These are phyloP conservation scores for Aptenodytes forsteri DNA, from an alignment of 2,113 vertebrate genomes.

Conservation along the genomic window DNA sequence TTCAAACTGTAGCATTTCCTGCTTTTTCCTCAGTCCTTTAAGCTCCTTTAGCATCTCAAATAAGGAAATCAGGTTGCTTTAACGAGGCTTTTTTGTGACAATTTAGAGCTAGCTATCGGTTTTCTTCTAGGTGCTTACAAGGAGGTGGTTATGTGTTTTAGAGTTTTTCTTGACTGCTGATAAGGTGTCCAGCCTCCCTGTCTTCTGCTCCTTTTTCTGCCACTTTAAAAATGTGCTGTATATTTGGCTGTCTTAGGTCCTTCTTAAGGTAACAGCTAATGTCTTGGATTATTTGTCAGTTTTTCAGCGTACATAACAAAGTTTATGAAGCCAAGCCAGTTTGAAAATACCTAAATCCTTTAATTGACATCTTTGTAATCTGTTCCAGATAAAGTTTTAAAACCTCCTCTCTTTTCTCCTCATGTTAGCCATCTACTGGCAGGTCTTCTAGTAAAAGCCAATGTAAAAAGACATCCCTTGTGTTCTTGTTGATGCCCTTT, in stretches of 20 bases:
- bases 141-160: neutral
- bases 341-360: neutral
- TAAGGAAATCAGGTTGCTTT: neutral
- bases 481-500: neutral
- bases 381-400: neutral
- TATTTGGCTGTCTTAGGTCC: neutral
- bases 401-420: neutral
- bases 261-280: neutral
- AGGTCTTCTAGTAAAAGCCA: neutral
- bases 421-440: neutral
- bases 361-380: neutral
- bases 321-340: neutral
- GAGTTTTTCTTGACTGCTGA: neutral
- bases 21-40: neutral
- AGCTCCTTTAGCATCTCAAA: neutral
- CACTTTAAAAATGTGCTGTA: neutral
- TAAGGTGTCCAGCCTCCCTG: neutral
- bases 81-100: neutral
- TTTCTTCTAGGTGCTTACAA: neutral
- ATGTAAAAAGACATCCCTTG: neutral
- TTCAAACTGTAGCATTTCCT: neutral
- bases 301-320: neutral
- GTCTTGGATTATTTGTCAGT: neutral
- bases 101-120: accelerated
- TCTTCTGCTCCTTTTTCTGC: neutral